Evolutionary conservation across 2,113 vertebrate genomes (phyloP).

Genomic region (Vulpes vulpes): DNA sequence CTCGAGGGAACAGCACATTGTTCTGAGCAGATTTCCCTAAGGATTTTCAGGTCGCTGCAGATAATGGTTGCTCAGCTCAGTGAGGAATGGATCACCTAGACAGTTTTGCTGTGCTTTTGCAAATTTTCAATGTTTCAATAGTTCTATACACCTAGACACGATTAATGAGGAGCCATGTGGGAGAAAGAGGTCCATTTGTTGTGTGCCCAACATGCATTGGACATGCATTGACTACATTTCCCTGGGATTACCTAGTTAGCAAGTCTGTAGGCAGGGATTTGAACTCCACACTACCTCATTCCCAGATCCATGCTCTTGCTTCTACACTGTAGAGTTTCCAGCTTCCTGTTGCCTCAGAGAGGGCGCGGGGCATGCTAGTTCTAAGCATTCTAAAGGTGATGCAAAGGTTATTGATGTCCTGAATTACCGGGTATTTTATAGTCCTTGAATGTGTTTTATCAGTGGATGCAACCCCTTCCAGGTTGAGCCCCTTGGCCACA

Average conservation of each 20-base stretch:
- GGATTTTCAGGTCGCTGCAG: conserved; percentile 28
- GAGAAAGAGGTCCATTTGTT: conserved; percentile 1
- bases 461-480: not conserved
- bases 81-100: conserved; percentile 36
- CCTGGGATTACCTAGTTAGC: not conserved
- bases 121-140: not conserved
- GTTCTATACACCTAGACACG: not conserved
- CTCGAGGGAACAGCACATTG: not conserved
- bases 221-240: not conserved
- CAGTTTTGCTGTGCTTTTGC: not conserved
- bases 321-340: not conserved
- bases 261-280: not conserved
- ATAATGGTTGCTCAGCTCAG: not conserved
- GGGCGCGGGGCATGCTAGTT: not conserved
- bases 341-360: not conserved
- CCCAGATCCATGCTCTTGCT: not conserved
- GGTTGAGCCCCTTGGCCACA: not conserved
- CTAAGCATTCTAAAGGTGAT: not conserved
- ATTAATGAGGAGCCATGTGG: not conserved
- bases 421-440: not conserved
- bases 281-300: not conserved
- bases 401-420: not conserved
- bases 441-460: not conserved
- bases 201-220: not conserved
- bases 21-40: conserved; percentile 49